Evolutionary conservation across 2,113 vertebrate genomes (phyloP).

Genomic region (Triplophysa dalaica): DNA sequence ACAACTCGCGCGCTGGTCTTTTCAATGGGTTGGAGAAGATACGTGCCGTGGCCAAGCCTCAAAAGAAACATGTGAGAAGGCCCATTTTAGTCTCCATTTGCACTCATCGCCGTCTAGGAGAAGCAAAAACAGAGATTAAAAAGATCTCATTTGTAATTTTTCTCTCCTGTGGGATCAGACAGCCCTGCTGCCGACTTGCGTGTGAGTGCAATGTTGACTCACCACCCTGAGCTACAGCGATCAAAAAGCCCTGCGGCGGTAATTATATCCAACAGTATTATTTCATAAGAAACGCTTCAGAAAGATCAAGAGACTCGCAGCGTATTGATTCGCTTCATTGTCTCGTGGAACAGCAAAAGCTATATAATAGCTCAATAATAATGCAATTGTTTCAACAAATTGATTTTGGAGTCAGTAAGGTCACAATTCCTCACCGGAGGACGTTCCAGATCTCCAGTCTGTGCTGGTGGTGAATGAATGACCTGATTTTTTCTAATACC

Average conservation of each 20-base stretch:
- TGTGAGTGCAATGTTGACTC: slow-evolving; percentile 38
- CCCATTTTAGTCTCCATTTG: too few relatives aligned
- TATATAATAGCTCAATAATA: slow-evolving; percentile 20
- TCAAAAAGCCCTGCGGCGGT: slow-evolving; percentile 26
- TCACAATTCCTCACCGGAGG: slow-evolving; percentile 10
- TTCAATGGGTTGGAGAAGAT: too few relatives aligned
- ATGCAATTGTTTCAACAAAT: slow-evolving; percentile 23
- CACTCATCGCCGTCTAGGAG: background rate
- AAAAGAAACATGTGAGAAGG: background rate
- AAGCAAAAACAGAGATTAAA: background rate
- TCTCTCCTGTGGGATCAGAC: background rate
- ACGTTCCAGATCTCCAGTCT: background rate
- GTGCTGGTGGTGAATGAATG: slow-evolving; percentile 1
- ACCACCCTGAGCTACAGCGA: slow-evolving; percentile 6
- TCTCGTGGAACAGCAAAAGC: slow-evolving; percentile 16
- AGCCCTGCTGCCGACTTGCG: slow-evolving; percentile 9
- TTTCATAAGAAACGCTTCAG: slow-evolving; percentile 39
- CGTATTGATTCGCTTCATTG: slow-evolving; percentile 12
- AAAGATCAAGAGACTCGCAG: slow-evolving; percentile 10
- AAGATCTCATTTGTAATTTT: slow-evolving; percentile 1
- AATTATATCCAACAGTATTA: slow-evolving; percentile 28
- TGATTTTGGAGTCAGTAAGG: slow-evolving; percentile 25
- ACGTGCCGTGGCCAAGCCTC: too few relatives aligned
- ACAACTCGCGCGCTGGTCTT: too few relatives aligned
- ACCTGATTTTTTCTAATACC: slow-evolving; percentile 20